Evolutionary conservation across 2,797 vertebrate genomes (phyloP).

Genomic region (Orestias chungarensis): DNA sequence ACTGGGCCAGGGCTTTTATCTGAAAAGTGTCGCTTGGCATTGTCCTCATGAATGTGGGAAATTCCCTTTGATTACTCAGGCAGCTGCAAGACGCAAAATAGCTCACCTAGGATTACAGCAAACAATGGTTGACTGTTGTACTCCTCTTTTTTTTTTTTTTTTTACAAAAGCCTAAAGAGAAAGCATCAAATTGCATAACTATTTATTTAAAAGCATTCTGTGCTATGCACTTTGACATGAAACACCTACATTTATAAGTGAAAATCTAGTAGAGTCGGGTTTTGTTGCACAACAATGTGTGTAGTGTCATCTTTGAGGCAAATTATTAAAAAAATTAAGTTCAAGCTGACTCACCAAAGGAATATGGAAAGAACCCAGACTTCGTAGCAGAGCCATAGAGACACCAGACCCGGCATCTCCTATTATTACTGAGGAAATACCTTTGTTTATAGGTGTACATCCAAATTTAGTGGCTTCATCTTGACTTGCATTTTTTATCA

Average conservation of each 20-base stretch:
- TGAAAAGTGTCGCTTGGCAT: constrained; percentile 81
- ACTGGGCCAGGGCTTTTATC: constrained; percentile 72
- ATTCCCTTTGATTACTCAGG: constrained; percentile 83
- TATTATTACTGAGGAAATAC: constrained; percentile 70
- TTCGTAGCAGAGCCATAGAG: constrained; percentile 73
- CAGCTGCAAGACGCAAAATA: constrained; percentile 84
- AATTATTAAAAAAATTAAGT: background rate
- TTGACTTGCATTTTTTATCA: background rate
- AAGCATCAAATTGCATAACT: constrained; percentile 11
- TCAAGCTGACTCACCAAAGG: constrained; percentile 64
- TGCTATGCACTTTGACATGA: background rate
- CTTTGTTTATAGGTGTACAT: constrained; percentile 46
- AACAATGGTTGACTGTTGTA: constrained; percentile 25
- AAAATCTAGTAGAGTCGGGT: background rate
- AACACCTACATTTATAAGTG: background rate
- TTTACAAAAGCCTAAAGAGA: constrained; percentile 1
- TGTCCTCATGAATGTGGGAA: constrained; percentile 80
- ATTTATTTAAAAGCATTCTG: background rate
- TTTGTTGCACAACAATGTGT: background rate
- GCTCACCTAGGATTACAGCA: constrained; percentile 76
- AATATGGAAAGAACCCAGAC: constrained; percentile 72
- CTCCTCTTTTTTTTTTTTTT: no score
- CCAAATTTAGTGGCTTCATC: constrained; percentile 9
- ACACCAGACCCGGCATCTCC: constrained; percentile 75
- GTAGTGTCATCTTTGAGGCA: background rate